Evolutionary conservation across 2,888 invertebrate species (phyloP).

Genomic region (Aleiodes alternator): DNA sequence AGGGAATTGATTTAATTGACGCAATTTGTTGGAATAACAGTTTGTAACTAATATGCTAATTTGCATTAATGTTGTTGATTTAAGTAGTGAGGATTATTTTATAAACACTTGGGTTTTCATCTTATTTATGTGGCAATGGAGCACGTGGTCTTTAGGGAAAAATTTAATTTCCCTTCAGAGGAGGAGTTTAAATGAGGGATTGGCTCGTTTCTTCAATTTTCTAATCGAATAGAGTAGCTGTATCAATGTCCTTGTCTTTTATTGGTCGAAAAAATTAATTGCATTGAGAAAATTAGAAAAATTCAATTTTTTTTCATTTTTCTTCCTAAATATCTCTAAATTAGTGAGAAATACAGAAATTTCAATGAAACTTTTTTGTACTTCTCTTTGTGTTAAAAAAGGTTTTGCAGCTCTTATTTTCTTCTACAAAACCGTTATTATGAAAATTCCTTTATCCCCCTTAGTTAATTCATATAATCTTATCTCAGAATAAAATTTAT

Average conservation of each 20-base stretch:
- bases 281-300: no score
- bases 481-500: no score
- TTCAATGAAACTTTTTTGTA: no score
- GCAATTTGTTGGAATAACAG: constrained; percentile 2
- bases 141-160: no score
- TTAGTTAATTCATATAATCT: no score
- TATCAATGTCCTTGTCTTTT: neutral
- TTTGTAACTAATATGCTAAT: neutral
- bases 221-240: neutral
- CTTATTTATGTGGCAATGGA: neutral
- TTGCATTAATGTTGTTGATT: constrained; percentile 15
- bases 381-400: no score
- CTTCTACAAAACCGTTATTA: no score
- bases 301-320: no score
- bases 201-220: neutral
- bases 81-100: neutral
- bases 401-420: no score
- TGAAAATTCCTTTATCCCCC: no score
- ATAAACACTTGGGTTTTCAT: constrained; percentile 19
- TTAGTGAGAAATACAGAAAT: no score
- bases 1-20: constrained; percentile 27
- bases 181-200: constrained; percentile 27
- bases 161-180: neutral
- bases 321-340: no score
- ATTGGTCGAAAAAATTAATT: neutral